phyloP scores from a whole-genome alignment of 2,888 invertebrate genomes.

The Cylloceria caligata region DNA sequence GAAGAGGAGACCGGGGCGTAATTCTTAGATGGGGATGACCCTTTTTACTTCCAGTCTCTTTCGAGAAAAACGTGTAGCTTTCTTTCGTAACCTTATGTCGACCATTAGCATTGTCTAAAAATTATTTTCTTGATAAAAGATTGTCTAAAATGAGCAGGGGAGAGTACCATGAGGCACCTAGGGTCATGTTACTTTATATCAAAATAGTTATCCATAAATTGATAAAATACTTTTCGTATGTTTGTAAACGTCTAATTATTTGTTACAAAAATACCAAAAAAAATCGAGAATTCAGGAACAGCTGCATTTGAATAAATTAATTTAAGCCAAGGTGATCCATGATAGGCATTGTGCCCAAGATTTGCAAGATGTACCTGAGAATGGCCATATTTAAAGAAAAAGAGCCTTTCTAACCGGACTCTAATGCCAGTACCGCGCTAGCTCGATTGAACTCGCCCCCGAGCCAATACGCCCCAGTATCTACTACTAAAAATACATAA shows the following conservation, averaged over 20 bases:
- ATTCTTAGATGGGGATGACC: not conserved
- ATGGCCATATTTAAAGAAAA: not conserved
- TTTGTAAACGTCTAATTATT: too few relatives aligned
- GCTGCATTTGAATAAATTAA: too few relatives aligned
- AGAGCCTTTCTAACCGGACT: not conserved
- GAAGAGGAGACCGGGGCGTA: constrained; percentile 1
- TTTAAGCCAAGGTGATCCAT: too few relatives aligned
- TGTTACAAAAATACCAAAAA: too few relatives aligned
- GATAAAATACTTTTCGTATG: too few relatives aligned
- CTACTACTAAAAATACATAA: not conserved
- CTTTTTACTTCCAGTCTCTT: not conserved
- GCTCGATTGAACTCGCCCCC: not conserved
- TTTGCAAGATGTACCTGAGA: too few relatives aligned
- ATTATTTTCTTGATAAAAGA: not conserved
- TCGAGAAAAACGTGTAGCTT: not conserved
- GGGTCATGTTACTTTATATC: too few relatives aligned
- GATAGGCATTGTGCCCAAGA: too few relatives aligned
- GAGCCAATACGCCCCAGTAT: not conserved
- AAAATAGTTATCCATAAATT: too few relatives aligned
- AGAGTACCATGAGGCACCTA: too few relatives aligned
- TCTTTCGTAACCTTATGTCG: not conserved
- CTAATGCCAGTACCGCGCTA: not conserved
- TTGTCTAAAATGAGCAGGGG: too few relatives aligned
- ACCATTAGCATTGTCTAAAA: not conserved
- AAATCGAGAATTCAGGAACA: too few relatives aligned